Evolutionary conservation across 2,113 vertebrate genomes (phyloP).

Genomic region (Balaenoptera acutorostrata): DNA sequence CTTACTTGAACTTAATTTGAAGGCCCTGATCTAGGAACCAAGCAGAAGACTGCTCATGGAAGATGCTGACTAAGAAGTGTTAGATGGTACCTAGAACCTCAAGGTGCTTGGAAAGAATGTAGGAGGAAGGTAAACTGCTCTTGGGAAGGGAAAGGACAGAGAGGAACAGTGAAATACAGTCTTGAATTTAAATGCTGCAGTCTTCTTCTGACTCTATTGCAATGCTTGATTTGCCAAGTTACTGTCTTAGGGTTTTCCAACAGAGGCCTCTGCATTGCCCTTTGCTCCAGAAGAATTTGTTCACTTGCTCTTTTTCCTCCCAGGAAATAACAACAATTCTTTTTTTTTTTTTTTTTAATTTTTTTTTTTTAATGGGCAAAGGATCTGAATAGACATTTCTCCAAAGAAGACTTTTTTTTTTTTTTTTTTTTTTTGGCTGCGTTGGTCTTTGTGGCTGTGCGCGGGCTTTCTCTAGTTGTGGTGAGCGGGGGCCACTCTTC

Average conservation of each 20-base stretch:
- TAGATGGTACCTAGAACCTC: not conserved
- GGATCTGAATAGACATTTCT: no score
- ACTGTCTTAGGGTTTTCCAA: constrained; percentile 2
- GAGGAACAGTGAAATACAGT: not conserved
- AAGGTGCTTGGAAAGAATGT: not conserved
- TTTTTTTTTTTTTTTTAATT: not conserved
- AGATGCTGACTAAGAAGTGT: not conserved
- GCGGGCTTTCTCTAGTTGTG: no score
- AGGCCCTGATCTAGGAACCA: not conserved
- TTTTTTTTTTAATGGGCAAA: no score
- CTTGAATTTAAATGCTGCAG: constrained; percentile 9
- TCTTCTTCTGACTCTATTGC: not conserved
- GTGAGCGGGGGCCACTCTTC: no score
- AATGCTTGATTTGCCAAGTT: not conserved
- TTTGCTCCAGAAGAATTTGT: constrained; percentile 32
- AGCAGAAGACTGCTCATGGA: not conserved
- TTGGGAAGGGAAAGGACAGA: not conserved
- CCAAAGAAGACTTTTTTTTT: no score
- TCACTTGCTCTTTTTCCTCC: constrained; percentile 12
- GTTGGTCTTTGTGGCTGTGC: no score
- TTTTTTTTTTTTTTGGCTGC: no score
- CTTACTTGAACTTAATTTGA: constrained; percentile 22
- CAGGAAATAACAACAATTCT: constrained; percentile 7
- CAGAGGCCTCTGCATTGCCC: not conserved
- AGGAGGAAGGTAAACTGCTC: not conserved